Evolutionary conservation across 1,140 invertebrate species (phyloP).

Genomic region (Drosophila lacertosa): DNA sequence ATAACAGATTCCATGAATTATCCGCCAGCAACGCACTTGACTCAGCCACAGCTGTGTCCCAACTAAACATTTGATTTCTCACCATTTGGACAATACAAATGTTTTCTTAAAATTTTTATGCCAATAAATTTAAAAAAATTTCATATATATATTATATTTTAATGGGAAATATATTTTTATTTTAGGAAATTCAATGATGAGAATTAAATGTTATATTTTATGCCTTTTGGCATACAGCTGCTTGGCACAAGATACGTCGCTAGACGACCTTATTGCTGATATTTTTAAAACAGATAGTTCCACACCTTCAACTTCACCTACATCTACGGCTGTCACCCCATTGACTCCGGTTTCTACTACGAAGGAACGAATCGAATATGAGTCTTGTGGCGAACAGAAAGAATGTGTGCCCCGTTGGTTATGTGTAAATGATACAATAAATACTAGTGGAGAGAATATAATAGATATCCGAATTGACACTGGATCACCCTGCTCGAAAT

Average conservation of each 20-base stretch:
- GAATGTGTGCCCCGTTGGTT: constrained; percentile 78
- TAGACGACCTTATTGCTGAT: constrained; percentile 64
- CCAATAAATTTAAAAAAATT: no score
- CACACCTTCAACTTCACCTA: not conserved
- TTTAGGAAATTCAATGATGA: constrained; percentile 38
- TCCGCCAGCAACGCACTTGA: no score
- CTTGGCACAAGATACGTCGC: constrained; percentile 43
- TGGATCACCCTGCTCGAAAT: constrained; percentile 54
- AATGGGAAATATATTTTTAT: not conserved
- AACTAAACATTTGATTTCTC: no score
- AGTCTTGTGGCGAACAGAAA: constrained; percentile 84
- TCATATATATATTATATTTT: no score
- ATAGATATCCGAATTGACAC: constrained; percentile 87
- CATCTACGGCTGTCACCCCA: not conserved
- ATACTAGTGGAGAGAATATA: constrained; percentile 89
- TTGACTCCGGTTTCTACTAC: not conserved
- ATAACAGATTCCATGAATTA: no score
- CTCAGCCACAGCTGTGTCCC: no score
- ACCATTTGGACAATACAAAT: no score
- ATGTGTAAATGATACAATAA: constrained; percentile 85
- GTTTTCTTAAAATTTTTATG: no score
- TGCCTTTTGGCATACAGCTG: constrained; percentile 36
- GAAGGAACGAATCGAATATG: constrained; percentile 34
- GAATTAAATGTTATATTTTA: constrained; percentile 35
- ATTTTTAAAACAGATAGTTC: constrained; percentile 60